phyloP scores from a whole-genome alignment of 2,888 invertebrate species.

The Aproaerema taeniolella region DNA sequence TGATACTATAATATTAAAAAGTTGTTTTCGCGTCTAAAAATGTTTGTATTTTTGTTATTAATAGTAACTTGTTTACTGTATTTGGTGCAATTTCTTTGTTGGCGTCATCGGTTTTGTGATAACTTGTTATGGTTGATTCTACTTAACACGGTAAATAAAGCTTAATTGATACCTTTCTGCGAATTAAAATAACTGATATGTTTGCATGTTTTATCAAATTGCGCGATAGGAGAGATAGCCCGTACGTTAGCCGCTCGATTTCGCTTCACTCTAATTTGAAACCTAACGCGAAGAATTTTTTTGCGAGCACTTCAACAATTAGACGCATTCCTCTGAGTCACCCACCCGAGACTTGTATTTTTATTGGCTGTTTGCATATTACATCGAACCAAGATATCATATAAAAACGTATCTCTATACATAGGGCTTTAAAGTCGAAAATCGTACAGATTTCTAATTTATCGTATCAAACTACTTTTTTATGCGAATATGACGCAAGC shows the following conservation, averaged over 20 bases:
- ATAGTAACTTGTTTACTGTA: too few relatives aligned
- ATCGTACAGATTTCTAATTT: too few relatives aligned
- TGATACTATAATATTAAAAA: too few relatives aligned
- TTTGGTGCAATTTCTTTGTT: too few relatives aligned
- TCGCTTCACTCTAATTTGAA: constrained; percentile 57
- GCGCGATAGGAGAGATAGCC: constrained; percentile 4
- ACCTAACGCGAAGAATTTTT: constrained; percentile 55
- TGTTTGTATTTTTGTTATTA: too few relatives aligned
- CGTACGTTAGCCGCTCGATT: constrained; percentile 32
- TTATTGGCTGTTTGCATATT: constrained; percentile 65
- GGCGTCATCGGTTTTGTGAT: too few relatives aligned
- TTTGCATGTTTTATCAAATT: constrained; percentile 11
- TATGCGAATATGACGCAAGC: constrained; percentile 39
- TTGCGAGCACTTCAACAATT: constrained; percentile 59
- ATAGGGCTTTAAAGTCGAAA: not conserved
- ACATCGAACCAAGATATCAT: constrained; percentile 46
- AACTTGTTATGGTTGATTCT: too few relatives aligned
- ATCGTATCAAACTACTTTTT: too few relatives aligned
- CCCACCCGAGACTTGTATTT: constrained; percentile 64
- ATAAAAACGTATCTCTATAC: not conserved
- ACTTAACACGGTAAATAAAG: too few relatives aligned
- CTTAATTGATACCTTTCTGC: too few relatives aligned
- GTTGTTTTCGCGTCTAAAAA: too few relatives aligned
- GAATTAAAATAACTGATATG: too few relatives aligned
- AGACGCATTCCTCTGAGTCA: constrained; percentile 69